phyloP scores from a whole-genome alignment of 2,888 invertebrate species.

The Drosophila pseudotalamancana region DNA sequence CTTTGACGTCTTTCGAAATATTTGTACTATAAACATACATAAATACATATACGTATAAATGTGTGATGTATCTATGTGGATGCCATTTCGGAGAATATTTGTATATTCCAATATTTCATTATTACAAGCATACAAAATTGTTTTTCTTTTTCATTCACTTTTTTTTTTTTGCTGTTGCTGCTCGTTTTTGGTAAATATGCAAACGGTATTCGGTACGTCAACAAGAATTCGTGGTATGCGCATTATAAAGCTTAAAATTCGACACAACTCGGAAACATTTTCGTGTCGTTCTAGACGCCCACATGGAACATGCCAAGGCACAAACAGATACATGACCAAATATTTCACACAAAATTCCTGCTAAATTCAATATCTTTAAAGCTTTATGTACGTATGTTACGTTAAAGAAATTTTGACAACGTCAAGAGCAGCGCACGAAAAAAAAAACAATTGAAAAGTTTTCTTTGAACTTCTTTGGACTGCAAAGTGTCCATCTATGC shows the following conservation, averaged over 20 bases:
- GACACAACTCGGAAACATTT: slow-evolving; percentile 80
- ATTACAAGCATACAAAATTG: slow-evolving; percentile 50
- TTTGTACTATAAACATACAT: background rate
- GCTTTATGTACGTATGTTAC: slow-evolving; percentile 22
- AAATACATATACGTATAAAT: slow-evolving; percentile 3
- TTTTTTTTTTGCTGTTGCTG: slow-evolving; percentile 12
- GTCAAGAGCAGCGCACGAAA: slow-evolving; percentile 67
- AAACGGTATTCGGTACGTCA: slow-evolving; percentile 80
- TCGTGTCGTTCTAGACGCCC: slow-evolving; percentile 67
- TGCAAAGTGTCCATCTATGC: slow-evolving; percentile 78
- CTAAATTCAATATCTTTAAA: slow-evolving; percentile 37
- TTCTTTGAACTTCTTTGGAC: slow-evolving; percentile 57
- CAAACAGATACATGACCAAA: slow-evolving; percentile 20
- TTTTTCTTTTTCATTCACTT: slow-evolving; percentile 34
- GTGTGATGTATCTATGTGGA: background rate
- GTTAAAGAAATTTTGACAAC: slow-evolving; percentile 70
- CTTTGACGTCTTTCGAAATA: slow-evolving; percentile 56
- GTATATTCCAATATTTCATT: slow-evolving; percentile 54
- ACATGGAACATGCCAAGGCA: slow-evolving; percentile 58
- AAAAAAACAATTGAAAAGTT: slow-evolving; percentile 51
- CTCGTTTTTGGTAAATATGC: slow-evolving; percentile 55
- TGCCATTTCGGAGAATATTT: slow-evolving; percentile 29
- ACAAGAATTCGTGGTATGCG: slow-evolving; percentile 80
- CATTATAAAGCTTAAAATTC: slow-evolving; percentile 75
- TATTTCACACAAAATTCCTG: slow-evolving; percentile 68